Evolutionary conservation across 2,888 invertebrate genomes (phyloP).

Genomic region (Miltochrista miniata): DNA sequence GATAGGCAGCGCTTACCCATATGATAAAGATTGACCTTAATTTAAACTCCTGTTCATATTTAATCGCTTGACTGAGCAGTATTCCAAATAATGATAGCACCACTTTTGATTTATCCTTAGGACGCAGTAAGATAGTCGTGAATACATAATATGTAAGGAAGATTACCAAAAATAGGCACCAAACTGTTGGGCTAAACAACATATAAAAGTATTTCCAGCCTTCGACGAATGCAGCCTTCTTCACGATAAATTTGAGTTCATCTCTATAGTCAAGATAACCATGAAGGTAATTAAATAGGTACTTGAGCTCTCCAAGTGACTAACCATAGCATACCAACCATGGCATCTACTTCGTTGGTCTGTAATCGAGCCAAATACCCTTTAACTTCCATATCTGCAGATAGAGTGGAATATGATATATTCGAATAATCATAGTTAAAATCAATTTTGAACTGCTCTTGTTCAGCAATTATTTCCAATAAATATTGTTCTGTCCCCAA

Average conservation of each 20-base stretch:
- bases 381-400: slow-evolving; percentile 6
- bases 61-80: slow-evolving; percentile 7
- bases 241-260: slow-evolving; percentile 16
- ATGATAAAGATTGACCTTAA: slow-evolving; percentile 30
- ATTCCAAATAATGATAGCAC: slow-evolving; percentile 10
- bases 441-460: slow-evolving; percentile 16
- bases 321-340: slow-evolving; percentile 13
- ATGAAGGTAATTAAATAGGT: slow-evolving; percentile 14
- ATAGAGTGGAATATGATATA: slow-evolving; percentile 5
- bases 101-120: slow-evolving; percentile 9
- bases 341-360: slow-evolving; percentile 13
- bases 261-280: slow-evolving; percentile 20
- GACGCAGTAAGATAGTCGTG: slow-evolving; percentile 7
- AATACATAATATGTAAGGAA: slow-evolving; percentile 5
- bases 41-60: slow-evolving; percentile 1
- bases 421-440: slow-evolving; percentile 2
- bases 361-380: slow-evolving; percentile 17
- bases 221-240: slow-evolving; percentile 6
- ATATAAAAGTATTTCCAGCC: slow-evolving; percentile 36
- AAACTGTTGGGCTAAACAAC: slow-evolving; percentile 17
- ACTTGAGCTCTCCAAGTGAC: slow-evolving; percentile 6
- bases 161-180: slow-evolving; percentile 12
- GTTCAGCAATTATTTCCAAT: slow-evolving; percentile 13
- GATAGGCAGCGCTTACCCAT: slow-evolving; percentile 53
- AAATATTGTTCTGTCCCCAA: slow-evolving; percentile 19